Base-by-base conservation (phyloP, 2,888 invertebrate species). In the Portevinia maculata region DNA sequence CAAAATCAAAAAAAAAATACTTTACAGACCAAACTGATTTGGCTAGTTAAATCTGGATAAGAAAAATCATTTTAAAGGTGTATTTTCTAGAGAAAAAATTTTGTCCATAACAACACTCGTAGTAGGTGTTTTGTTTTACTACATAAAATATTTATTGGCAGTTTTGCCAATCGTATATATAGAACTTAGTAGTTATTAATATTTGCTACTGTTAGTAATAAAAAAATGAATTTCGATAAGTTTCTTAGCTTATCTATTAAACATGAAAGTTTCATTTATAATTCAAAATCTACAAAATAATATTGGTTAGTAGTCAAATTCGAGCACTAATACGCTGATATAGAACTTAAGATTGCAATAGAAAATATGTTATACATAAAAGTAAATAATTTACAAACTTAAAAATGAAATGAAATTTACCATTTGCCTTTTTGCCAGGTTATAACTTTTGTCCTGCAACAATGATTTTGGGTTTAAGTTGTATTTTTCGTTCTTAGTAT, bases 381-480 rank as follows among this genome's bases (percentile, higher is more conserved):
- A 34, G 46, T 37, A 48, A 53, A 57, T 65, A 46, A 39, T 73
- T 13, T 48, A 64, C 46, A 62, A 46, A 48, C 4, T 24, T 57
- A n/a, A 69, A 24, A 55, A 73, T 48, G 41, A 11, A 73, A 53
- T 46, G 60, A 13, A 87, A 87, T 89, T 95, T 95, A 96, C 95
- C 95, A 95, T 94, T 94, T 94, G 92, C 95, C 95, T 93, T 93
- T 94, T 93, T 94, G 95, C 93, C 95, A 94, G 91, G 95, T 94
- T 93, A 95, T 94, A 92, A 95, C 94, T 93, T 95, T 95, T 93
- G 95, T 95, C 95, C 95, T 96, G 95, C 91, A 95, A 95, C 86
- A 88, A 88, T 73, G 46, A 17, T 44, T 53, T 46, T 30, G 6
- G 39, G 50, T 59, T 70, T 50, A 59, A 59, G 24, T 15, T 55